Evolutionary conservation across 2,888 invertebrate species (phyloP).

Genomic region (Venusia cambrica): DNA sequence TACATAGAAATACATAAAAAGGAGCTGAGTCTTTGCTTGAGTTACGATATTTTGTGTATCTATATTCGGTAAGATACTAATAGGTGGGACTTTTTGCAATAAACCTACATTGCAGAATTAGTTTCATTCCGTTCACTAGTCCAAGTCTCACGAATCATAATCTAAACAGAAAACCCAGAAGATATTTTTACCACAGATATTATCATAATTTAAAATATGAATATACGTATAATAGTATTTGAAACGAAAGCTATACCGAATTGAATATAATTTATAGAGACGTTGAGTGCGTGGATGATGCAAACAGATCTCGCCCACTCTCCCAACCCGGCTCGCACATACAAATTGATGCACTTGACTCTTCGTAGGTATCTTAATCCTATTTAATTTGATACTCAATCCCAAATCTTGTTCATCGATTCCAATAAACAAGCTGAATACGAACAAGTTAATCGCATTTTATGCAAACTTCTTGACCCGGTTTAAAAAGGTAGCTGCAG

Average conservation of each 20-base stretch:
- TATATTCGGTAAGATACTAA: too few relatives aligned
- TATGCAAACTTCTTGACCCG: too few relatives aligned
- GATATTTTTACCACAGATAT: slow-evolving; percentile 15
- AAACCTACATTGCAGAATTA: slow-evolving; percentile 10
- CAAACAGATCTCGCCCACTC: slow-evolving; percentile 32
- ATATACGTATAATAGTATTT: slow-evolving; percentile 22
- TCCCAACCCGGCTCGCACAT: slow-evolving; percentile 32
- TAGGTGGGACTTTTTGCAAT: too few relatives aligned
- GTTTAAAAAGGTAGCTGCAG: too few relatives aligned
- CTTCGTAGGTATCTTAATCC: slow-evolving; percentile 39
- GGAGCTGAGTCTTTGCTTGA: too few relatives aligned
- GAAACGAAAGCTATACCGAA: slow-evolving; percentile 18
- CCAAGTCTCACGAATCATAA: slow-evolving; percentile 15
- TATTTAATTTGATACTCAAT: slow-evolving; percentile 35
- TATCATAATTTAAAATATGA: slow-evolving; percentile 18
- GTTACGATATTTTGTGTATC: too few relatives aligned
- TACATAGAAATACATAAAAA: too few relatives aligned
- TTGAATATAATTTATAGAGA: slow-evolving; percentile 22
- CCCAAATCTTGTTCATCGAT: slow-evolving; percentile 19
- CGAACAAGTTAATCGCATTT: too few relatives aligned
- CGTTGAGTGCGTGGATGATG: slow-evolving; percentile 24
- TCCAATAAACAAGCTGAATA: slow-evolving; percentile 2
- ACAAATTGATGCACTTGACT: slow-evolving; percentile 48
- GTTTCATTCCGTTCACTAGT: too few relatives aligned
- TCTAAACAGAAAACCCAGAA: slow-evolving; percentile 14